Conservation (phyloP, 1,140 invertebrate genomes). For the Ctenoplectra terminalis region DNA sequence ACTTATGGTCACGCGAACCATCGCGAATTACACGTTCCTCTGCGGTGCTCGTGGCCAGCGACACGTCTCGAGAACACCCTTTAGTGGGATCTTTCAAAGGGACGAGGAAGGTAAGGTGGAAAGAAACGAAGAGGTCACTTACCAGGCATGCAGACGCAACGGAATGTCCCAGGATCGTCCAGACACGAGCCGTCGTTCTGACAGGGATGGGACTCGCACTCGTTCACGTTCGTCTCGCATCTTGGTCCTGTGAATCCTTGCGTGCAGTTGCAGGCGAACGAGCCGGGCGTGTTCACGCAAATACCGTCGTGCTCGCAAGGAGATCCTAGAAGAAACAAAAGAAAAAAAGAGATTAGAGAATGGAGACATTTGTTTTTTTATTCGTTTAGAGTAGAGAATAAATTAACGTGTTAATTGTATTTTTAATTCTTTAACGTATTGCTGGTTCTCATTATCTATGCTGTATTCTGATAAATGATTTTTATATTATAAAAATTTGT, state of each 20-base stretch:
- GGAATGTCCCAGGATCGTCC: conserved; percentile 96
- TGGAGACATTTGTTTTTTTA: too few relatives aligned
- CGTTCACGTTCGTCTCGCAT: conserved; percentile 96
- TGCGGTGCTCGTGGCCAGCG: background rate
- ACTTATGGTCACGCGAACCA: conserved; percentile 22
- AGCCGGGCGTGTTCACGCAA: conserved; percentile 97
- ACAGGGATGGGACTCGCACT: conserved; percentile 97
- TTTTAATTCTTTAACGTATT: too few relatives aligned
- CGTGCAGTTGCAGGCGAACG: conserved; percentile 95
- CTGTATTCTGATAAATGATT: too few relatives aligned
- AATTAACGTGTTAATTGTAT: too few relatives aligned
- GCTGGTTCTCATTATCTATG: too few relatives aligned
- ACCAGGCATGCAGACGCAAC: conserved; percentile 99
- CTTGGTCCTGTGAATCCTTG: conserved; percentile 95
- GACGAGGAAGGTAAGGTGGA: background rate
- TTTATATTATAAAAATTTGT: too few relatives aligned
- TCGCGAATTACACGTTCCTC: background rate
- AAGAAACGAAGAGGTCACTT: conserved; percentile 76
- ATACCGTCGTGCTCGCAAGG: conserved; percentile 96
- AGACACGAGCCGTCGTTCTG: conserved; percentile 96
- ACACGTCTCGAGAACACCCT: background rate
- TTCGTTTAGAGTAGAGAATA: too few relatives aligned
- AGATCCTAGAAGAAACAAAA: conserved; percentile 85
- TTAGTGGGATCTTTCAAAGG: background rate
- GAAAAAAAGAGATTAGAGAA: too few relatives aligned